Evolutionary conservation across 2,797 vertebrate genomes (phyloP).

Genomic region (Myotis vivesi): DNA sequence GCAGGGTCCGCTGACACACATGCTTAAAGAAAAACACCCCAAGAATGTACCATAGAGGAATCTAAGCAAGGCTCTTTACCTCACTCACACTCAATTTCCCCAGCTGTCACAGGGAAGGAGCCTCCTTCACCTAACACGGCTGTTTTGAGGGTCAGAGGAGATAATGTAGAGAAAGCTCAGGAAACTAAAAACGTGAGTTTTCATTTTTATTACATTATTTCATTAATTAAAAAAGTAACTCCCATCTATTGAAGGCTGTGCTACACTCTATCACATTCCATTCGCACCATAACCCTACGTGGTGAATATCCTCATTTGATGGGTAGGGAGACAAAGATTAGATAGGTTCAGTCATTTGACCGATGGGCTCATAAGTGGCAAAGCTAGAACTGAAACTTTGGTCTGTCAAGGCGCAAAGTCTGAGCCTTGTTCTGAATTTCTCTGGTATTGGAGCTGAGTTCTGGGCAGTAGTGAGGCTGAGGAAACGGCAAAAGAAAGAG

Average conservation of each 20-base stretch:
- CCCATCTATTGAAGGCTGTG: background rate
- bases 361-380: background rate
- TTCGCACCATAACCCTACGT: background rate
- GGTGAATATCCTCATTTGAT: background rate
- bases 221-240: background rate
- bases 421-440: background rate
- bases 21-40: background rate
- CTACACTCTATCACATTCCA: background rate
- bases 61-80: background rate
- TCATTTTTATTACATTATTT: background rate
- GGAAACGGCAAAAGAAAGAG: background rate
- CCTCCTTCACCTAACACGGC: too few relatives aligned
- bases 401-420: background rate
- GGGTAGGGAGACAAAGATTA: background rate
- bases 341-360: background rate
- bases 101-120: background rate
- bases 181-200: background rate
- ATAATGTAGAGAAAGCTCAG: background rate
- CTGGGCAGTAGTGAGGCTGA: background rate
- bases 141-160: background rate
- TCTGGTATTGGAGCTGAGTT: background rate
- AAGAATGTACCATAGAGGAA: background rate
- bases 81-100: background rate
- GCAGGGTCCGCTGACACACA: background rate
- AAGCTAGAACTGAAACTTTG: background rate